Conservation (phyloP, 1,140 invertebrate genomes). For the Brachionus calyciflorus region DNA sequence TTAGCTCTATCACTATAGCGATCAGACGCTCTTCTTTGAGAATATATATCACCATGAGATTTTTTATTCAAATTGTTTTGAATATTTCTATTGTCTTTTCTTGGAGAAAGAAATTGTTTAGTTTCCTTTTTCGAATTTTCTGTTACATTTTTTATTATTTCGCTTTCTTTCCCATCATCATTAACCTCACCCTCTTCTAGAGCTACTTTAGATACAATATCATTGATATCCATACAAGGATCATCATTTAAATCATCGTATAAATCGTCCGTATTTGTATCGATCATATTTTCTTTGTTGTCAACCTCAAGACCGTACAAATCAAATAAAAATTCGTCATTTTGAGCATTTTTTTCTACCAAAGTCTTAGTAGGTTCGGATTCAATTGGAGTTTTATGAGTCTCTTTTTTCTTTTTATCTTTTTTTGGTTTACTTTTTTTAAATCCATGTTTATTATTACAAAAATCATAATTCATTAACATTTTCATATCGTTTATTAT, state of each 20-base stretch:
- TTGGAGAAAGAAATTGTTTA: not conserved
- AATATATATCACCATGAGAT: not conserved
- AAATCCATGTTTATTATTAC: slow-evolving; percentile 11
- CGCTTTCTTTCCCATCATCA: not conserved
- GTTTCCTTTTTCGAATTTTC: not conserved
- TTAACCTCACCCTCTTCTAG: too few species aligned
- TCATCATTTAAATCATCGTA: slow-evolving; percentile 13
- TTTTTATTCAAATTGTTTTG: not conserved
- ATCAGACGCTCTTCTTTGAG: not conserved
- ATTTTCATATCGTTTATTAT: slow-evolving; percentile 1
- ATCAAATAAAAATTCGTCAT: slow-evolving; percentile 5
- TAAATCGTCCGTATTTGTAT: not conserved
- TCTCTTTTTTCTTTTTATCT: not conserved
- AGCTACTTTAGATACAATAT: not conserved
- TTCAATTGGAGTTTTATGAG: not conserved
- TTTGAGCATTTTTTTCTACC: not conserved
- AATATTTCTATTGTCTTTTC: not conserved
- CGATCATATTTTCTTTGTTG: not conserved
- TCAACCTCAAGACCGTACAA: slow-evolving; percentile 6
- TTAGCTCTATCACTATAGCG: not conserved
- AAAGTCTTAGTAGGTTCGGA: too few species aligned
- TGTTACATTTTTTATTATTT: not conserved
- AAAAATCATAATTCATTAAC: slow-evolving; percentile 40
- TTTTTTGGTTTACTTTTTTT: not conserved
- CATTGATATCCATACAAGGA: not conserved